A percentile compares a stretch with the other conserved stretches of the same genome.
phyloP scores from a whole-genome alignment of 1,140 invertebrate genomes.

The Sycophila sp. region DNA sequence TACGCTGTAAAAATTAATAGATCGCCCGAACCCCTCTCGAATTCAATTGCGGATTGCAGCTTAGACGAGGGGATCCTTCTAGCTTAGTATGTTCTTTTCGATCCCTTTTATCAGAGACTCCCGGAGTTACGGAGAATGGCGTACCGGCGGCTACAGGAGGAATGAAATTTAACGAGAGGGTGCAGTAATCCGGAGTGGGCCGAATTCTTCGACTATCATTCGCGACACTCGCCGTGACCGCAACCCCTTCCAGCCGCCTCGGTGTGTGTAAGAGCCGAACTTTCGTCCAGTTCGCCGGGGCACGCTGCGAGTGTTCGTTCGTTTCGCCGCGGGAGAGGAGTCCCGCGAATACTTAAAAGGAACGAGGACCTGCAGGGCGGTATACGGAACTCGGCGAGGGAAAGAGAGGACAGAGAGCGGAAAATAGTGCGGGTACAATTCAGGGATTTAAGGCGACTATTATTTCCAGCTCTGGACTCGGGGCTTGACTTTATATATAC shows the following conservation, averaged over 20 bases:
- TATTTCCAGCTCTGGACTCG: slow-evolving; percentile 22
- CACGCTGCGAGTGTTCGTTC: too few relatives aligned
- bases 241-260: too few relatives aligned
- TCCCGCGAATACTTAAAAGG: slow-evolving; percentile 3
- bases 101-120: too few relatives aligned
- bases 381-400: too few relatives aligned
- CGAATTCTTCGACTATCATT: not conserved
- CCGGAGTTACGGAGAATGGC: too few relatives aligned
- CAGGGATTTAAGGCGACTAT: slow-evolving; percentile 43
- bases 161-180: slow-evolving; percentile 21
- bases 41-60: slow-evolving; percentile 32
- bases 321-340: not conserved
- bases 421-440: slow-evolving; percentile 43
- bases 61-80: too few relatives aligned
- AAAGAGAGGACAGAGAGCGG: not conserved
- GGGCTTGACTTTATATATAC: not conserved
- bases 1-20: not conserved
- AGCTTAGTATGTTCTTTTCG: too few relatives aligned
- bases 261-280: too few relatives aligned
- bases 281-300: too few relatives aligned
- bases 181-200: not conserved
- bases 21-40: not conserved
- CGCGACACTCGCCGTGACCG: not conserved
- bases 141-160: slow-evolving; percentile 1
- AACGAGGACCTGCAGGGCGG: too few relatives aligned